These are phyloP conservation scores for Drosophila mayri DNA, from an alignment of 1,140 invertebrate species.

Conservation along the genomic window DNA sequence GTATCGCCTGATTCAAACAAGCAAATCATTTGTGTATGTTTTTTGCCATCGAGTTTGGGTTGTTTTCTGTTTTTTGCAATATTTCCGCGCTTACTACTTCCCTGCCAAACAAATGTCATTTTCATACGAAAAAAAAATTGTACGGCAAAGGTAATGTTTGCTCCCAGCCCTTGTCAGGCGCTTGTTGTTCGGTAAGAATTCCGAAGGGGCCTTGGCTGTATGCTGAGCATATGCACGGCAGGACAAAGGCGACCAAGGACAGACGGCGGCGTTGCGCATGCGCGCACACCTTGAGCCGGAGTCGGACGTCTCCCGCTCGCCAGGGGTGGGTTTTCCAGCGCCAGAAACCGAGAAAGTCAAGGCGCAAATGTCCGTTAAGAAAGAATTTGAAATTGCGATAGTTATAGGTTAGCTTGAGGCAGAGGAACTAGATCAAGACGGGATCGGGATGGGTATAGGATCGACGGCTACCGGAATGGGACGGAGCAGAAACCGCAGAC, in stretches of 20 bases:
- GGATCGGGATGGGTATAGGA: constrained; percentile 19
- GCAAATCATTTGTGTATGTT: not conserved
- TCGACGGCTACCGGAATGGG: constrained; percentile 31
- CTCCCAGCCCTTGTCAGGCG: constrained; percentile 16
- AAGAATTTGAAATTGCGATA: constrained; percentile 70
- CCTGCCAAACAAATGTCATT: constrained; percentile 70
- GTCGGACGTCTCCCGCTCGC: constrained; percentile 20
- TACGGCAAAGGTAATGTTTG: constrained; percentile 34
- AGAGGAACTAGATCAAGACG: constrained; percentile 72
- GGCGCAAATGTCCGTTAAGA: constrained; percentile 67
- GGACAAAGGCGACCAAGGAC: constrained; percentile 54
- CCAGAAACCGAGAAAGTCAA: constrained; percentile 48
- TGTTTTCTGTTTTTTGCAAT: constrained; percentile 45
- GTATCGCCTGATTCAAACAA: not conserved
- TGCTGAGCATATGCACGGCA: constrained; percentile 61
- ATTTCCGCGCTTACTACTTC: constrained; percentile 38
- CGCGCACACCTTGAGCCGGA: constrained; percentile 69
- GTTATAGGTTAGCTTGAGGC: constrained; percentile 56
- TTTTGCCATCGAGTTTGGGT: constrained; percentile 27
- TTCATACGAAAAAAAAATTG: constrained; percentile 31
- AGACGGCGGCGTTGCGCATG: constrained; percentile 61
- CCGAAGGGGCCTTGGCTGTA: constrained; percentile 53
- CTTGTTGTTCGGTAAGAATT: constrained; percentile 43
- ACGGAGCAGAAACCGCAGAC: constrained; percentile 61
- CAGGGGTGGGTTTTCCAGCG: constrained; percentile 64